Evolutionary conservation across 2,113 vertebrate genomes (phyloP).

Genomic region (Callocephalon fimbriatum): DNA sequence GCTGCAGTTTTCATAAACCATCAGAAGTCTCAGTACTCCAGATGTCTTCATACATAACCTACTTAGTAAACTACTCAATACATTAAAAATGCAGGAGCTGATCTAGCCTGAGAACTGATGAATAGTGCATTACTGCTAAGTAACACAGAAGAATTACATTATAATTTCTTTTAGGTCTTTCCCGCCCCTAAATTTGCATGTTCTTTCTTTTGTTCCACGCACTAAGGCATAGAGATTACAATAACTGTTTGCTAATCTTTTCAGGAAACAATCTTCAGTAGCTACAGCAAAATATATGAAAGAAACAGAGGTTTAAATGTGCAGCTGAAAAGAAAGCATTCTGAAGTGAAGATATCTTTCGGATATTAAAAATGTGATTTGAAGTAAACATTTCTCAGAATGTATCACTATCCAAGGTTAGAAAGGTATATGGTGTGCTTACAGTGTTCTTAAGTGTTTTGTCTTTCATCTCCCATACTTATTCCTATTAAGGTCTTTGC

Average conservation of each 20-base stretch:
- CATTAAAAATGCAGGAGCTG: background rate
- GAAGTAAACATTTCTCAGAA: background rate
- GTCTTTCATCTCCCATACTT: background rate
- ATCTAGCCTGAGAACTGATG: background rate
- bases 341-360: background rate
- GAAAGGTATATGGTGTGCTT: background rate
- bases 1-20: background rate
- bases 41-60: slow-evolving; percentile 12
- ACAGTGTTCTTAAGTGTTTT: background rate
- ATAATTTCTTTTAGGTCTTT: background rate
- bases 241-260: background rate
- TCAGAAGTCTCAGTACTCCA: background rate
- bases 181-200: background rate
- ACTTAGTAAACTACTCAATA: background rate
- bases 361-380: background rate
- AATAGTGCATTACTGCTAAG: background rate
- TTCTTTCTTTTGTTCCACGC: background rate
- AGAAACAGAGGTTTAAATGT: background rate
- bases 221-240: background rate
- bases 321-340: background rate
- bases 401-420: background rate
- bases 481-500: background rate
- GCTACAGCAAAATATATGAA: background rate
- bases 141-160: background rate
- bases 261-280: background rate